Percentiles rank a stretch among this genome's conserved stretches.
Evolutionary conservation across 2,888 invertebrate genomes (phyloP).

Genomic region (Tortricodes alternella): DNA sequence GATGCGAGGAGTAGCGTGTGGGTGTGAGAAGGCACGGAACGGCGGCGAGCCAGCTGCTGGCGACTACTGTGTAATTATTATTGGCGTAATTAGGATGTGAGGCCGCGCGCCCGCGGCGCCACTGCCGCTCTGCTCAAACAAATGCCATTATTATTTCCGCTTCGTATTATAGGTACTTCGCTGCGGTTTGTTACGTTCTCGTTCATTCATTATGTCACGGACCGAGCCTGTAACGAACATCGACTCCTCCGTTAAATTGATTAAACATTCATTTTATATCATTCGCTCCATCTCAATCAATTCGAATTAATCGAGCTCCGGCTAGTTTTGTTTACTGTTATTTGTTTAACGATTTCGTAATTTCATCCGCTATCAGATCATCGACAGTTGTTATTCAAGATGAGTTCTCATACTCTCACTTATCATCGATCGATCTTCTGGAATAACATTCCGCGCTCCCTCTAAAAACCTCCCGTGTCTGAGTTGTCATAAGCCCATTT

Average conservation of each 20-base stretch:
- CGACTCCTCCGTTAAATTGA: slow-evolving; percentile 67
- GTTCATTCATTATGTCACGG: slow-evolving; percentile 71
- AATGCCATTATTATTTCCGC: slow-evolving; percentile 80
- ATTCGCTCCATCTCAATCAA: slow-evolving; percentile 43
- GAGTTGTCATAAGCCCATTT: slow-evolving; percentile 72
- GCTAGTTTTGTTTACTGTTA: slow-evolving; percentile 58
- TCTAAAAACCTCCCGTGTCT: slow-evolving; percentile 57
- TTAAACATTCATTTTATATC: slow-evolving; percentile 65
- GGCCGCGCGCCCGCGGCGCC: slow-evolving; percentile 68
- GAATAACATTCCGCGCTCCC: slow-evolving; percentile 37
- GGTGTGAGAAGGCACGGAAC: slow-evolving; percentile 40
- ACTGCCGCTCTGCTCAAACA: slow-evolving; percentile 60
- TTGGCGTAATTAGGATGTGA: slow-evolving; percentile 81
- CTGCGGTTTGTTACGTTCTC: slow-evolving; percentile 68
- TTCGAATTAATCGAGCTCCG: slow-evolving; percentile 15
- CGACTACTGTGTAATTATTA: slow-evolving; percentile 77
- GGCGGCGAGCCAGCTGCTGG: slow-evolving; percentile 55
- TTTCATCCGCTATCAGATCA: slow-evolving; percentile 41
- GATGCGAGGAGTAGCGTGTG: slow-evolving; percentile 39
- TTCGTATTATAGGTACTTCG: slow-evolving; percentile 68
- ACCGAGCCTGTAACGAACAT: slow-evolving; percentile 71
- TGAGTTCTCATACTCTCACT: slow-evolving; percentile 37
- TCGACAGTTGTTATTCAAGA: slow-evolving; percentile 19
- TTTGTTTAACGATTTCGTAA: slow-evolving; percentile 62
- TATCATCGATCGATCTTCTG: slow-evolving; percentile 45